Evolutionary conservation across 2,113 vertebrate genomes (phyloP), one percentile per base, ranked within the genome.

Genomic region (Orycteropus afer): DNA sequence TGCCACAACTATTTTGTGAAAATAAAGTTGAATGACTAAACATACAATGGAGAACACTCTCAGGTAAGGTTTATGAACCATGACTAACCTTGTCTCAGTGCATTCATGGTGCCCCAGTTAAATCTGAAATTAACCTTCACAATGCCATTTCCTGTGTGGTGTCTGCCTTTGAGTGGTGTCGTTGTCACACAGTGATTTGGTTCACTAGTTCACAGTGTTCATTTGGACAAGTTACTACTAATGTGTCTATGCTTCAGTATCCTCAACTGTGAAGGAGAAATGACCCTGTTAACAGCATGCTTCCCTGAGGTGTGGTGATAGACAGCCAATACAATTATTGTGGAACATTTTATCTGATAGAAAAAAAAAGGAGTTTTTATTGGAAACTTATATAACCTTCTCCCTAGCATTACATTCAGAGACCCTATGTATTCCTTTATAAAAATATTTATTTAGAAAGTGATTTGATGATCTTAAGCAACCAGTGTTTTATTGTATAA

Each of bases 81-180:
- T 95, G 91, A 97, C 93, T 86, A 96, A 95, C 96, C 93, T 96
- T 81, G 90, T 93, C 96, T 94, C 77, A 78, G 69, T 87, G 84
- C 55, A 87, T 73, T 84, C 94, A 93, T 82, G 95, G 78, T 67
- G 80, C 76, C 83, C 93, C 63, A 84, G 93, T 89, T 95, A 84
- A 94, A 87, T 95, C 89, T 84, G 94, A 94, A 97, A 97, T 96
- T 97, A 97, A 97, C 97, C 97, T 97, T 87, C 71, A 45, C 15
- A 77, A 45, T 91, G 86, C 83, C 96, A 93, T 94, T 97, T 96
- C 89, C 95, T 95, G 92, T 84, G 84, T 81, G 96, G 90, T 17
- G 45, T 49, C 95, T 80, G 79, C 83, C 87, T 96, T 92, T 94
- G 80, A 87, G 80, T 78, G 71, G 84, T 97, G 91, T 95, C 79